phyloP scores from a whole-genome alignment of 1,140 invertebrate species.

The Cydia fagiglandana region DNA sequence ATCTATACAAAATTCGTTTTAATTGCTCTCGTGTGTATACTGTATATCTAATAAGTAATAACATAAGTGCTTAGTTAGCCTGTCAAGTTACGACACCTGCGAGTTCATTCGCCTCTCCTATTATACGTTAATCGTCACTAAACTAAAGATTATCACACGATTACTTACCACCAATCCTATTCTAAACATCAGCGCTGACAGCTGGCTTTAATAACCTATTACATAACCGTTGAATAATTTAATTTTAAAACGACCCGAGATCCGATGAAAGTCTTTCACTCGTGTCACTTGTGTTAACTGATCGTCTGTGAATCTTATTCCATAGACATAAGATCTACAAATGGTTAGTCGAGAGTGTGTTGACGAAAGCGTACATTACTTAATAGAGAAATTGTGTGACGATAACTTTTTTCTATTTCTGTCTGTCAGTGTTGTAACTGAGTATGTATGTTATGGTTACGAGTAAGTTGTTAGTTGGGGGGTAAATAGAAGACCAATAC shows the following conservation, averaged over 20 bases:
- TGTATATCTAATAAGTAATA: no score
- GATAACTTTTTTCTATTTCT: neutral
- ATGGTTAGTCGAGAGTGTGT: neutral
- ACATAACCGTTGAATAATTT: constrained; percentile 8
- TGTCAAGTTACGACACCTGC: neutral
- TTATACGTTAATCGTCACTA: neutral
- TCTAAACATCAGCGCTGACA: constrained; percentile 1
- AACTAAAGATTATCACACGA: neutral
- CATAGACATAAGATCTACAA: no score
- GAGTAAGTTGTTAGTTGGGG: no score
- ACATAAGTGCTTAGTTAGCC: neutral
- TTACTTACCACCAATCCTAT: neutral
- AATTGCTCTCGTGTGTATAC: no score
- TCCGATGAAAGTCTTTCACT: constrained; percentile 1
- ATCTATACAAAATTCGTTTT: no score
- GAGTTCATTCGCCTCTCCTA: neutral
- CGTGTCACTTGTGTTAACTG: neutral
- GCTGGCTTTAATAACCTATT: constrained; percentile 12
- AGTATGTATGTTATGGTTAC: neutral
- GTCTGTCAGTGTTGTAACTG: neutral
- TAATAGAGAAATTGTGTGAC: constrained; percentile 28
- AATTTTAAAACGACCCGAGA: constrained; percentile 3
- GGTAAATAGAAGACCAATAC: no score
- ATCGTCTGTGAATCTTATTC: no score
- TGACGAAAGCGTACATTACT: constrained; percentile 16